A percentile compares a stretch with the other conserved stretches of the same genome.
phyloP scores from a whole-genome alignment of 1,140 invertebrate genomes.

The Thaumatotibia leucotreta region DNA sequence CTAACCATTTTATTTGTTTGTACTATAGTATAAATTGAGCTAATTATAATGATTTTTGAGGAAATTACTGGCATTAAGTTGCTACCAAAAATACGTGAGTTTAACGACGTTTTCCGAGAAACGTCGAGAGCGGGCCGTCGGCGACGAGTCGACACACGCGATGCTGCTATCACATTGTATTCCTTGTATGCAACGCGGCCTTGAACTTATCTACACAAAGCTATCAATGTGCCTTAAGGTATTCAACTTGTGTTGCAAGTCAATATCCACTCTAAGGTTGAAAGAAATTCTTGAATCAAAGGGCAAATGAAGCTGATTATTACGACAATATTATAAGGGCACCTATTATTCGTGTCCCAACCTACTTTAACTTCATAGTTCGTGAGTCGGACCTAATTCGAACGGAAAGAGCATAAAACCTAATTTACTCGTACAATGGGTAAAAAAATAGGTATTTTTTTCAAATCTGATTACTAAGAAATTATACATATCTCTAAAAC shows the following conservation, averaged over 20 bases:
- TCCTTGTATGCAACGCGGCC: conserved; percentile 33
- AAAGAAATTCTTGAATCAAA: background rate
- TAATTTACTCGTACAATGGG: too few species aligned
- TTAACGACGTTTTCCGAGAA: conserved; percentile 73
- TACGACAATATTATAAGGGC: background rate
- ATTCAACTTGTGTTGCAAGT: background rate
- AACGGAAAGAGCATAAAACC: too few species aligned
- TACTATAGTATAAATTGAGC: conserved; percentile 68
- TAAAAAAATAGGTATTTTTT: too few species aligned
- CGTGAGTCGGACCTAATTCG: too few species aligned
- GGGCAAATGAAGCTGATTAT: background rate
- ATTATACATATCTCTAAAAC: too few species aligned
- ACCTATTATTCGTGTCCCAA: too few species aligned
- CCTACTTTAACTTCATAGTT: too few species aligned
- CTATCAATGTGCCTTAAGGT: background rate
- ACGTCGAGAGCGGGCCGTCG: conserved; percentile 39
- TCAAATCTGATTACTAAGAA: too few species aligned
- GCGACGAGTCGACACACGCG: conserved; percentile 51
- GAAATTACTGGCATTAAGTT: conserved; percentile 74
- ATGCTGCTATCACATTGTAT: conserved; percentile 34
- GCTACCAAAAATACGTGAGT: conserved; percentile 75
- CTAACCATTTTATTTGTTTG: conserved; percentile 73
- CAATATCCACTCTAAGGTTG: background rate
- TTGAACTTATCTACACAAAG: conserved; percentile 41
- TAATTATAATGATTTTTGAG: conserved; percentile 74